These are phyloP conservation scores for Penaeus monodon DNA, from an alignment of 2,888 invertebrate genomes.

Conservation along the genomic window DNA sequence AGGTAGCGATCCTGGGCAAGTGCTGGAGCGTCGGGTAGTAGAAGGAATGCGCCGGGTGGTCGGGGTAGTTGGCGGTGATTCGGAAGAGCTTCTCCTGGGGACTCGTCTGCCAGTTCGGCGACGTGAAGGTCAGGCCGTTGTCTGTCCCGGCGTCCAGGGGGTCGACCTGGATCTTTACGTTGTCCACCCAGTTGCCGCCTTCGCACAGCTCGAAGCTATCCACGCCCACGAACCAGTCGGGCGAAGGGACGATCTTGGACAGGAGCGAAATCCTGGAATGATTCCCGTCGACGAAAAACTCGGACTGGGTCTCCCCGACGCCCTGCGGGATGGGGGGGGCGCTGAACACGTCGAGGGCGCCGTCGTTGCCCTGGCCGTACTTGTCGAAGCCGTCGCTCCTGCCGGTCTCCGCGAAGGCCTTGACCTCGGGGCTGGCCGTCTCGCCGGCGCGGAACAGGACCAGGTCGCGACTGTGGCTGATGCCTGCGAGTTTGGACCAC, in stretches of 20 bases:
- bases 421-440: slow-evolving; percentile 69
- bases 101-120: slow-evolving; percentile 95
- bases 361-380: slow-evolving; percentile 69
- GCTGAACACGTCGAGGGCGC: too few species aligned
- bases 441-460: slow-evolving; percentile 70
- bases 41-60: slow-evolving; percentile 91
- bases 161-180: slow-evolving; percentile 84
- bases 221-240: slow-evolving; percentile 92
- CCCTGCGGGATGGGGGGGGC: too few species aligned
- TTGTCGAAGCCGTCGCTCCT: slow-evolving; percentile 69
- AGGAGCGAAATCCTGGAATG: slow-evolving; percentile 81
- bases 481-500: slow-evolving; percentile 71
- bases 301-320: too few species aligned
- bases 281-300: neutral
- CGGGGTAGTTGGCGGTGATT: slow-evolving; percentile 91
- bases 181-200: slow-evolving; percentile 91
- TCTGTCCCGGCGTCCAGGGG: slow-evolving; percentile 94
- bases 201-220: slow-evolving; percentile 92
- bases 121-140: slow-evolving; percentile 95
- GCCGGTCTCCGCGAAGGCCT: slow-evolving; percentile 71
- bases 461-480: slow-evolving; percentile 70
- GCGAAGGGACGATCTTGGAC: slow-evolving; percentile 91
- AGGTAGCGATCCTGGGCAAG: slow-evolving; percentile 89
- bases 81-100: slow-evolving; percentile 89
- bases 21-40: slow-evolving; percentile 90